Conservation (phyloP, 2,797 vertebrate species). For the Toxotes lorentzi region DNA sequence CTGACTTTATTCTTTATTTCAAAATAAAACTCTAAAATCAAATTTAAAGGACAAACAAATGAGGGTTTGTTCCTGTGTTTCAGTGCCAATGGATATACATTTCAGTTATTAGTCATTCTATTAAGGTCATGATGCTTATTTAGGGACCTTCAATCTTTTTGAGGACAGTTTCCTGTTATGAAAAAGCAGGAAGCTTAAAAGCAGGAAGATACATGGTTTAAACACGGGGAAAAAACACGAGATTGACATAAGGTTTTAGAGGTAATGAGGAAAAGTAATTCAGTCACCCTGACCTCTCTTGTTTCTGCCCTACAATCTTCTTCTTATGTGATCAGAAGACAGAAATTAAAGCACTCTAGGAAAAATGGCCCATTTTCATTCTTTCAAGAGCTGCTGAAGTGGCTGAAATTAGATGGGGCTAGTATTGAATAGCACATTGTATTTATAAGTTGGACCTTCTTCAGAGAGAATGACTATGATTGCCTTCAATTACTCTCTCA, state of each 20-base stretch:
- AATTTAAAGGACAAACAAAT: slow-evolving; percentile 20
- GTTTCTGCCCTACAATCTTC: slow-evolving; percentile 16
- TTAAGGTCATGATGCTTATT: neutral
- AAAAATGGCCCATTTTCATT: slow-evolving; percentile 37
- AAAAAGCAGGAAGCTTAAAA: neutral
- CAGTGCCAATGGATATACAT: neutral
- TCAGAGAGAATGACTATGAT: slow-evolving; percentile 62
- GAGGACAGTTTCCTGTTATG: neutral
- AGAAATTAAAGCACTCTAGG: slow-evolving; percentile 40
- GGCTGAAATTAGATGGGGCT: slow-evolving; percentile 33
- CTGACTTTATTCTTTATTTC: slow-evolving; percentile 12
- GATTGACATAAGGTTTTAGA: slow-evolving; percentile 4
- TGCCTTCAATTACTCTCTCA: slow-evolving; percentile 68
- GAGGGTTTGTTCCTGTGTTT: neutral
- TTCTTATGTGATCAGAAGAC: slow-evolving; percentile 36
- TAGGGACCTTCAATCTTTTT: neutral
- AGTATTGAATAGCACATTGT: slow-evolving; percentile 59
- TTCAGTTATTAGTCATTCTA: slow-evolving; percentile 4
- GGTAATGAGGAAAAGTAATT: slow-evolving; percentile 14
- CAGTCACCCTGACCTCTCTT: slow-evolving; percentile 17
- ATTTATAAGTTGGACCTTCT: slow-evolving; percentile 60
- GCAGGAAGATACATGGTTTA: neutral
- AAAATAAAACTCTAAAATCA: slow-evolving; percentile 26
- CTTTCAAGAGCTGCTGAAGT: slow-evolving; percentile 49
- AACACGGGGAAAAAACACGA: neutral